Evolutionary conservation across 2,797 vertebrate species (phyloP).

Genomic region (Hemitrygon akajei): DNA sequence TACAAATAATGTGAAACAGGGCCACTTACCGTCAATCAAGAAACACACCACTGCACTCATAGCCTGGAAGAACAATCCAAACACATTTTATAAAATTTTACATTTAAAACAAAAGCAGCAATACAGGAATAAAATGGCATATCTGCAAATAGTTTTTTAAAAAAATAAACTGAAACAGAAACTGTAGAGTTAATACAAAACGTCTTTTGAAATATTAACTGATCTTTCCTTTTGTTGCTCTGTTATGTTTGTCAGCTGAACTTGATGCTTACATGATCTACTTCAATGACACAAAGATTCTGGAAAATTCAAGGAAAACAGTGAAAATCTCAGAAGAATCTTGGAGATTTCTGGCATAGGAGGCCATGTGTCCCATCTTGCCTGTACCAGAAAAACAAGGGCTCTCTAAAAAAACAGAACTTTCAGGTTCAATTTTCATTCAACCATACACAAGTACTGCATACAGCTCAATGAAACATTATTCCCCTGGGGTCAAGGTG

Average conservation of each 20-base stretch:
- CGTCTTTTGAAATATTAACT: neutral
- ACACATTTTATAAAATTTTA: neutral
- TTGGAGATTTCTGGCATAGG: neutral
- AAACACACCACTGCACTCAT: conserved; percentile 98
- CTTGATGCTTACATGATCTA: neutral
- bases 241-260: neutral
- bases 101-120: neutral
- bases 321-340: neutral
- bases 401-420: no score
- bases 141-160: neutral
- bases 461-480: no score
- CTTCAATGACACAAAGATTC: neutral
- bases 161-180: neutral
- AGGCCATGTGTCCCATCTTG: no score
- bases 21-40: conserved; percentile 84
- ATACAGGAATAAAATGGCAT: neutral
- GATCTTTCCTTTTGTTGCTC: neutral
- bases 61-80: conserved; percentile 60
- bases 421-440: no score
- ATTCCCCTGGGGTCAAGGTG: no score
- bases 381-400: no score
- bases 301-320: neutral
- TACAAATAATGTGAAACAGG: neutral
- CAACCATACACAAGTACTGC: no score
- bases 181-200: neutral